A percentile compares a stretch with the other conserved stretches of the same genome.
Evolutionary conservation across 2,888 invertebrate genomes (phyloP).

Genomic region (Drosophila acutilabella): DNA sequence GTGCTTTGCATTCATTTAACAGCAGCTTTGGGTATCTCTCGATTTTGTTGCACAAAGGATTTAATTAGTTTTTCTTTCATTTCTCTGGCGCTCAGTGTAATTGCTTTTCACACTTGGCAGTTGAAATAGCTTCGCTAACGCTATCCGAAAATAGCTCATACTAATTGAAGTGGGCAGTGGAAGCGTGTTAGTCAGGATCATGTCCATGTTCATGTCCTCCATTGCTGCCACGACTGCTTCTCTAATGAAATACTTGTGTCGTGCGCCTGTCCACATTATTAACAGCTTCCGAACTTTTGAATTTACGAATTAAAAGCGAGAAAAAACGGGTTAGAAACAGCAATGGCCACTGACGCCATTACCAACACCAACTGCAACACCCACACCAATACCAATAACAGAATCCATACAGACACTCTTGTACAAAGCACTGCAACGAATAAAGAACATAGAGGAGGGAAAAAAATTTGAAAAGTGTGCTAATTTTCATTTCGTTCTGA

Average conservation of each 20-base stretch:
- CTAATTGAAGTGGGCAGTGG: conserved; percentile 40
- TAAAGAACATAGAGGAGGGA: conserved; percentile 13
- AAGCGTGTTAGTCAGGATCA: conserved; percentile 12
- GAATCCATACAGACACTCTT: conserved; percentile 11
- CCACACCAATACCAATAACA: conserved; percentile 2
- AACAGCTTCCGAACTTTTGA: conserved; percentile 74
- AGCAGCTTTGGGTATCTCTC: conserved; percentile 15
- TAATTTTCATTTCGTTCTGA: conserved; percentile 64
- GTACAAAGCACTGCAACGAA: conserved; percentile 17
- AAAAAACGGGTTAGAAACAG: conserved; percentile 36
- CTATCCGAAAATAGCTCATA: conserved; percentile 42
- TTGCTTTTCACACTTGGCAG: conserved; percentile 68
- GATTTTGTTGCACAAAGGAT: conserved; percentile 76
- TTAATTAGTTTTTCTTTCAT: conserved; percentile 84
- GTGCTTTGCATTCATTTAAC: conserved; percentile 29
- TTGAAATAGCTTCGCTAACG: conserved; percentile 16
- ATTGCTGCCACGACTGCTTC: conserved; percentile 30
- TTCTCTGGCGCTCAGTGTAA: conserved; percentile 63
- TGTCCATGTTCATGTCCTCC: conserved; percentile 6
- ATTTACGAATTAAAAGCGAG: conserved; percentile 53
- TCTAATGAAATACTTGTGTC: conserved; percentile 78
- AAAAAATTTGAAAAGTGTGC: conserved; percentile 65
- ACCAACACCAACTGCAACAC: not conserved
- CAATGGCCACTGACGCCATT: conserved; percentile 13
- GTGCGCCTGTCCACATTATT: conserved; percentile 75